Base-by-base conservation (phyloP, 2,888 invertebrate genomes). In the Clistopyga incitator region DNA sequence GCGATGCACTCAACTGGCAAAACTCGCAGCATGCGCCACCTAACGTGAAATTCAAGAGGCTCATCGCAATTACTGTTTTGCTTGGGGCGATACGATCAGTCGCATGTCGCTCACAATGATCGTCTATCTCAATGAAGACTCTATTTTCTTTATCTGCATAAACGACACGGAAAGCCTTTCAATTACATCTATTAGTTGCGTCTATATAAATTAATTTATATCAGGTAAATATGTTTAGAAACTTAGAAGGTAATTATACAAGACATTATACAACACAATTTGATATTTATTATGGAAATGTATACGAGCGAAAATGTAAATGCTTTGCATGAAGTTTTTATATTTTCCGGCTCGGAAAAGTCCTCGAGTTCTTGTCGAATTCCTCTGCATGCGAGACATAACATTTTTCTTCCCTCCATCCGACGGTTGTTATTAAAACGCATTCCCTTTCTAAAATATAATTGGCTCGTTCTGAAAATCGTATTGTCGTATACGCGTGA, bases 401-500 rank as follows among this genome's bases (percentile, higher is more conserved):
- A 52, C 23, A 56, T 13, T 71, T 71, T 42, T 42, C 54, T 23
- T 38, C 71, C 2, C 67, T 25, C 34, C 54, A 38, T 6, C 3
- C 54, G 6, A 25, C 10, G 20, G 47, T 76, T 71, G 56, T 82
- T 77, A 76, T 84, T 82, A 78, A 56, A 42, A 10, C 23, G 82
- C 59, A 38, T 70, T 67, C 74, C 84, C 86, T 87, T 87, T 87
- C 85, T 86, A 87, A 86, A 88, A 85, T 71, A 85, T 86, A 86
- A 88, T 87, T 85, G 71, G 25, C 64, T 23, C 4, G 29, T 61
- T 76, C 81, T 77, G 78, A 82, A 80, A 84, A 85, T 79, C 56
- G 34, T 59, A 81, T 84, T 84, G 84, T 85, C 81, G 75, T 82
- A n/a, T n/a, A 80, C 65, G 61, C 65, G 61, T n/a, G 61, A 61